phyloP scores from a whole-genome alignment of 2,888 invertebrate genomes.

The Volucella bombylans region DNA sequence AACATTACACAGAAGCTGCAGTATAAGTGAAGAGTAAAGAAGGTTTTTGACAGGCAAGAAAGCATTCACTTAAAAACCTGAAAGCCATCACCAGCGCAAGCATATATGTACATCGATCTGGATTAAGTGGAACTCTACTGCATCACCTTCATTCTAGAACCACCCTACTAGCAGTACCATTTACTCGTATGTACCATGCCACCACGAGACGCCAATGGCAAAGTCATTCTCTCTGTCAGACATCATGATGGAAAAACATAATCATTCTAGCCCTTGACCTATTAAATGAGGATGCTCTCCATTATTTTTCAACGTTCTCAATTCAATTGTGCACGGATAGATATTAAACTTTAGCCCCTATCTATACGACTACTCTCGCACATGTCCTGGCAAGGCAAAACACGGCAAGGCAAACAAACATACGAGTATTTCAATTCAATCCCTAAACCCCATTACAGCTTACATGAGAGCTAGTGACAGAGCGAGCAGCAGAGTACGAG shows the following conservation, averaged over 20 bases:
- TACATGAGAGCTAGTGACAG: too few relatives aligned
- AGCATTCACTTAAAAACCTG: constrained; percentile 54
- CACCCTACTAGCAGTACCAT: not conserved
- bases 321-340: constrained; percentile 28
- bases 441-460: too few relatives aligned
- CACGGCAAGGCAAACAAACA: not conserved
- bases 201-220: too few relatives aligned
- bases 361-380: not conserved
- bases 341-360: constrained; percentile 24
- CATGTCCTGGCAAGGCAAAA: constrained; percentile 2
- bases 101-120: constrained; percentile 57
- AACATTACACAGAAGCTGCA: constrained; percentile 13
- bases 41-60: constrained; percentile 46
- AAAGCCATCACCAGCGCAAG: constrained; percentile 45
- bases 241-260: constrained; percentile 64
- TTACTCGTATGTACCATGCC: too few relatives aligned
- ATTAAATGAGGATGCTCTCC: constrained; percentile 65
- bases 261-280: constrained; percentile 71
- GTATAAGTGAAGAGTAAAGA: constrained; percentile 2
- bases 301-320: constrained; percentile 43
- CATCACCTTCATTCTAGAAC: constrained; percentile 26
- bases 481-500: too few relatives aligned
- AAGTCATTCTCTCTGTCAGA: constrained; percentile 34
- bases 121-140: constrained; percentile 42
- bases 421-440: not conserved